Conservation (phyloP, 1,140 invertebrate genomes). For the Pseudomyrmex pallidus region DNA sequence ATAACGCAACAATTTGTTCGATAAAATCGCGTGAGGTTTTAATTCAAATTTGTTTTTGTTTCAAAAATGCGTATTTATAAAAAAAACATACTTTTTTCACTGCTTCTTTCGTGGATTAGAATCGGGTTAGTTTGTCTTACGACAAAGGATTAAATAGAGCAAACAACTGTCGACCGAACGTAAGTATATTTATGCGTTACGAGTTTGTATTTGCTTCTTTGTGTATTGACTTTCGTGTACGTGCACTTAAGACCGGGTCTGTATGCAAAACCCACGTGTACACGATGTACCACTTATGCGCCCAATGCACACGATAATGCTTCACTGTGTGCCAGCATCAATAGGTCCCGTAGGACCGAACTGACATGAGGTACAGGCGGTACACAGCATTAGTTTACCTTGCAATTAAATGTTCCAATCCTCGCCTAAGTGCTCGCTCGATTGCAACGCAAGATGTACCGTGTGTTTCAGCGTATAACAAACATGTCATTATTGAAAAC, state of each 20-base stretch:
- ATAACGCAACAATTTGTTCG: not conserved
- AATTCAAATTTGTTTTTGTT: too few species aligned
- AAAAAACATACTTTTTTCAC: not conserved
- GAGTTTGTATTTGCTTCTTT: not conserved
- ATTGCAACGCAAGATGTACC: not conserved
- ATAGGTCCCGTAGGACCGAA: slow-evolving; percentile 50
- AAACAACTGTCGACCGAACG: not conserved
- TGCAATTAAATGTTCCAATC: not conserved
- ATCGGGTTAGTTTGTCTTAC: not conserved
- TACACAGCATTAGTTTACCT: slow-evolving; percentile 10
- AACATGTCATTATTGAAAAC: too few species aligned
- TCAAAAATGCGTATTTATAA: too few species aligned
- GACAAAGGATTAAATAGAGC: not conserved
- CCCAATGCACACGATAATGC: slow-evolving; percentile 62
- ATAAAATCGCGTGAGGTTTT: too few species aligned
- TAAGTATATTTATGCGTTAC: slow-evolving; percentile 40
- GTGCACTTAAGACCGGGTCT: slow-evolving; percentile 50
- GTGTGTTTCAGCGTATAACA: too few species aligned
- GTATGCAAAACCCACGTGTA: slow-evolving; percentile 48
- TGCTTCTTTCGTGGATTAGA: not conserved
- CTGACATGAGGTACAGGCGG: slow-evolving; percentile 19
- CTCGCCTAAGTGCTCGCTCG: not conserved
- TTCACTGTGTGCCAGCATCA: slow-evolving; percentile 36
- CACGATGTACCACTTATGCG: slow-evolving; percentile 55
- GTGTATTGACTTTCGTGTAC: slow-evolving; percentile 23